Percentiles rank a stretch among this genome's conserved stretches.
phyloP scores from a whole-genome alignment of 2,888 invertebrate genomes.

The Spicauda simplicius region DNA sequence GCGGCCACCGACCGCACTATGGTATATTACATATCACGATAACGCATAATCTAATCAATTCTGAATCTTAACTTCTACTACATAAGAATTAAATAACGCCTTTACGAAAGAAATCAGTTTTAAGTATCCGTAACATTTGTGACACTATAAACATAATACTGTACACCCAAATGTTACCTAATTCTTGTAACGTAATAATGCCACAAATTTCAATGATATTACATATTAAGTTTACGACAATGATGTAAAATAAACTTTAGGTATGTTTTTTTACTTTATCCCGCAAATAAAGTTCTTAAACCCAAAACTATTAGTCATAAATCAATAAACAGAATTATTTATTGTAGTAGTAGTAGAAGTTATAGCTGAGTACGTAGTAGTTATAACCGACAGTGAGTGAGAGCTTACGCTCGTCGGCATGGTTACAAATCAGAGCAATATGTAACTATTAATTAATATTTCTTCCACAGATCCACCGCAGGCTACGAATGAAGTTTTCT shows the following conservation, averaged over 20 bases:
- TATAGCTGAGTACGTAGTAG: too few species aligned
- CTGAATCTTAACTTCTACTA: background rate
- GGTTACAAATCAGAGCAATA: too few species aligned
- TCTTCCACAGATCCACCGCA: too few species aligned
- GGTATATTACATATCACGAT: constrained; percentile 24
- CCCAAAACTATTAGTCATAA: too few species aligned
- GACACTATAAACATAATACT: constrained; percentile 8
- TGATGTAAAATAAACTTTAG: background rate
- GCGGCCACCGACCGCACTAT: constrained; percentile 75
- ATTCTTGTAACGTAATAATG: constrained; percentile 1
- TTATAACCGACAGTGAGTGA: too few species aligned
- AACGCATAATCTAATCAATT: constrained; percentile 14
- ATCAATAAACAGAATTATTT: too few species aligned
- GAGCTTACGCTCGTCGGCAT: too few species aligned
- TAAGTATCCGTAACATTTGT: background rate
- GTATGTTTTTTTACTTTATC: too few species aligned
- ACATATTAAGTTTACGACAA: background rate
- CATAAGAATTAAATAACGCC: background rate
- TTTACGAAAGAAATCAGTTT: background rate
- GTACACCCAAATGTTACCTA: constrained; percentile 5
- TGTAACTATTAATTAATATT: too few species aligned
- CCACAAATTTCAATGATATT: background rate
- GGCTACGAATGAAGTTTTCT: too few species aligned
- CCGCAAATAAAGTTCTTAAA: too few species aligned
- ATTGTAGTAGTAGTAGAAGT: too few species aligned